Evolutionary conservation across 2,797 vertebrate genomes (phyloP).

Genomic region (Coendou prehensilis): DNA sequence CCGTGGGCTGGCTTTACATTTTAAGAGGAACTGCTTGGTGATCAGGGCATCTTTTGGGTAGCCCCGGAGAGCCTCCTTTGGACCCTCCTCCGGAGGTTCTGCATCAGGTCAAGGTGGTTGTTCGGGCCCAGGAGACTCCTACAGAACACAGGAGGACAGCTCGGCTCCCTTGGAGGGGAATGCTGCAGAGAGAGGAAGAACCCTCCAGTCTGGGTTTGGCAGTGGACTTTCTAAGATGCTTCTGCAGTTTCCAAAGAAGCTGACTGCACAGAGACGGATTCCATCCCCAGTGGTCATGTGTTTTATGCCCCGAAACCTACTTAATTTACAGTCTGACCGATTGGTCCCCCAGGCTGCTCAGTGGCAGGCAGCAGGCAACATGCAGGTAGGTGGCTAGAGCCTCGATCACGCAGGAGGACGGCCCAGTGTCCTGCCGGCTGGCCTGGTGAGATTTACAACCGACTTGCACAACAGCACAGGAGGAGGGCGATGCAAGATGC

Average conservation of each 20-base stretch:
- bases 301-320: not conserved
- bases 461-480: conserved; percentile 16
- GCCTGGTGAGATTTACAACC: not conserved
- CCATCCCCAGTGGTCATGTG: conserved; percentile 56
- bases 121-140: not conserved
- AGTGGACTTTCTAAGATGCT: conserved; percentile 53
- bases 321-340: conserved; percentile 71
- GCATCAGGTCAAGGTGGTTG: conserved; percentile 7
- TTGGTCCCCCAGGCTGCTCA: conserved; percentile 1
- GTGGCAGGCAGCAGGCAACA: not conserved
- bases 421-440: not conserved
- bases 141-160: not conserved
- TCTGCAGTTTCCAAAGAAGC: conserved; percentile 67
- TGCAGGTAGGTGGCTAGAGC: not conserved
- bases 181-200: not conserved
- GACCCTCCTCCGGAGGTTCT: conserved; percentile 32
- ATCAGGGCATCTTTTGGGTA: conserved; percentile 54
- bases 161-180: not conserved
- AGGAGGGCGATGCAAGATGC: not conserved
- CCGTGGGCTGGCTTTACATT: conserved; percentile 72
- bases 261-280: not conserved
- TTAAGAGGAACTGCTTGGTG: conserved; percentile 55
- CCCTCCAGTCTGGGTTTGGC: not conserved
- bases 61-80: conserved; percentile 73
- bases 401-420: conserved; percentile 44